Evolutionary conservation across 2,113 vertebrate species (phyloP).

Genomic region (Cryptomyrus ogoouensis): DNA sequence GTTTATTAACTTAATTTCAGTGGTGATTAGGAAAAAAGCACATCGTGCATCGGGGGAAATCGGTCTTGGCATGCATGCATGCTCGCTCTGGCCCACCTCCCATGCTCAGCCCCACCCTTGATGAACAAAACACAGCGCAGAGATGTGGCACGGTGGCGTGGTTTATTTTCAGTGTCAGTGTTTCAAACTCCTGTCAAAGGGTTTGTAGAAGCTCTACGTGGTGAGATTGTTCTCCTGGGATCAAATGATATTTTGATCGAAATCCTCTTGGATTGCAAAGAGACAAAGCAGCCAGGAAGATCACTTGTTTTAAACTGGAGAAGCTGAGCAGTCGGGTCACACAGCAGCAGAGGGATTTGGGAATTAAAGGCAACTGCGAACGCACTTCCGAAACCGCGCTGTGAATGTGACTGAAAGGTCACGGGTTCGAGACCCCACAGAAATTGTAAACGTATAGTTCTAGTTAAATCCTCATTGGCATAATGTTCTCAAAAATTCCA

Average conservation of each 20-base stretch:
- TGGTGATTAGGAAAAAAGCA: neutral
- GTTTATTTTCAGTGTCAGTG: neutral
- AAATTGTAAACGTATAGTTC: neutral
- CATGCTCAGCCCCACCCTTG: neutral
- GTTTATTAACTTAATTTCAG: neutral
- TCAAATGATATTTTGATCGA: slow-evolving; percentile 48
- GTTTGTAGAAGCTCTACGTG: neutral
- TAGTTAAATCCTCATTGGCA: neutral
- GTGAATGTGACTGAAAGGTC: slow-evolving; percentile 48
- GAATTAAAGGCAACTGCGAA: slow-evolving; percentile 18
- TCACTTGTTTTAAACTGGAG: slow-evolving; percentile 66
- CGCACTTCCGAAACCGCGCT: neutral
- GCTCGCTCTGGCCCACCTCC: no score
- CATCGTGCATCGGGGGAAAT: neutral
- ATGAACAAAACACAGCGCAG: neutral
- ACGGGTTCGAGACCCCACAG: neutral
- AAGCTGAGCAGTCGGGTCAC: slow-evolving; percentile 53
- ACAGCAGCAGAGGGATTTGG: slow-evolving; percentile 47
- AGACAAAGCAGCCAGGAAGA: slow-evolving; percentile 59
- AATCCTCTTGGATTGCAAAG: slow-evolving; percentile 41
- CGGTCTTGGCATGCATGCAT: neutral
- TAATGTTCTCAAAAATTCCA: neutral
- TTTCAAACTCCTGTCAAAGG: neutral
- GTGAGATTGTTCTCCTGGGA: slow-evolving; percentile 17
- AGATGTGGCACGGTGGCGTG: neutral